Evolutionary conservation across 2,888 invertebrate genomes (phyloP), one percentile per base, ranked within the genome.

Genomic region (Cantharis rustica): DNA sequence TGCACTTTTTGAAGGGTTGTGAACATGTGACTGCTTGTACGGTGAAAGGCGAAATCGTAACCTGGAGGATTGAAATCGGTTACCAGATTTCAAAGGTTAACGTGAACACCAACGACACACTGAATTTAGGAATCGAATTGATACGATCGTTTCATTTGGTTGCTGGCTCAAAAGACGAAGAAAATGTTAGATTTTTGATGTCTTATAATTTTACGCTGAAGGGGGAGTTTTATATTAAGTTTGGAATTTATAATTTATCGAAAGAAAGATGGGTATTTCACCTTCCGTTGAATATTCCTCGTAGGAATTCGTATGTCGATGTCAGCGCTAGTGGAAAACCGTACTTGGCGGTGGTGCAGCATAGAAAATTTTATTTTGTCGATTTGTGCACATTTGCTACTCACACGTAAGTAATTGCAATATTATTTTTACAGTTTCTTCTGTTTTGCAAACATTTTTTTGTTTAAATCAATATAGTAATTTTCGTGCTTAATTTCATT

Each of bases 21-120:
- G 23, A 89, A 89, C 80, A 85, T 87, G 20, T 88, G 90, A 47
- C 91, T 16, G 91, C 91, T 4, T 92, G 93, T 82, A 91, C 92
- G 0, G 86, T 86, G 61, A 84, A 84, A 27, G 93, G 92, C 0
- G 88, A 90, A 80, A 81, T 93, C 3, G 83, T 90, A 16, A 87
- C 89, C 26, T 93, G 93, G 92, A 90, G 91, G 81, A 87, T 88
- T 47, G 86, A 88, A 70, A 90, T 89, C 9, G 91, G 90, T 11
- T 86, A 89, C 5, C 88, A 91, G 23, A 86, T 88, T 20, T 86
- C 87, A 61, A 89, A 88, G 83, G 84, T 88, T n/a, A 1, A 47
- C n/a, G 47, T 47, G 7, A 47, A 7, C n/a, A n/a, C n/a, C 7
- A 47, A n/a, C 0, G n/a, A 47, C 4, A 7, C 3, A 2, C 7